These are phyloP conservation scores for Drosophila murphyi DNA, from an alignment of 1,140 invertebrate genomes.

Conservation along the genomic window DNA sequence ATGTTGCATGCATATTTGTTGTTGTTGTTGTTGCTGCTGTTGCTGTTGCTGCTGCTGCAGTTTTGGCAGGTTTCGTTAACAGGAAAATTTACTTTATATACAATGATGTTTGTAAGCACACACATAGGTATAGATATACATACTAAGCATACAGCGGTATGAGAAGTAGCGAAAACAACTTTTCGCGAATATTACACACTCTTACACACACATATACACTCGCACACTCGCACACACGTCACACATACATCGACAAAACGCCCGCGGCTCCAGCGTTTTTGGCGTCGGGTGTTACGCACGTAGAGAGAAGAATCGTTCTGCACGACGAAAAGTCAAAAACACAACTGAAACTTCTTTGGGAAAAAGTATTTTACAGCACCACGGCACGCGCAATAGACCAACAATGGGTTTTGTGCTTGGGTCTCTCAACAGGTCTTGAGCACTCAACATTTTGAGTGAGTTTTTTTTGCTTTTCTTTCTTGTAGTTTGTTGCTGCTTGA, in stretches of 20 bases:
- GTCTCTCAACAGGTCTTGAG: conserved; percentile 58
- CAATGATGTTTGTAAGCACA: conserved; percentile 14
- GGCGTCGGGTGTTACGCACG: conserved; percentile 23
- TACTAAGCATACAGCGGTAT: conserved; percentile 13
- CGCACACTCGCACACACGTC: conserved; percentile 3
- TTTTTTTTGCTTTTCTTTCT: conserved; percentile 37
- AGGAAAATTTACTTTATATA: conserved; percentile 71
- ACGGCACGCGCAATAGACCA: conserved; percentile 78
- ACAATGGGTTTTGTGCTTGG: conserved; percentile 42
- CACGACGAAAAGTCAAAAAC: conserved; percentile 80
- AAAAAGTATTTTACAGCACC: conserved; percentile 78
- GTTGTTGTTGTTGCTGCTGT: conserved; percentile 47
- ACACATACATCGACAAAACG: conserved; percentile 32
- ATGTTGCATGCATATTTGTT: conserved; percentile 52
- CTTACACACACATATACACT: conserved; percentile 26
- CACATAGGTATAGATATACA: not conserved
- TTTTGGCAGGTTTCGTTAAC: conserved; percentile 79
- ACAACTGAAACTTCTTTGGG: conserved; percentile 80
- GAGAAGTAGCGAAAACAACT: conserved; percentile 61
- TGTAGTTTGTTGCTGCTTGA: conserved; percentile 28
- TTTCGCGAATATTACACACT: conserved; percentile 67
- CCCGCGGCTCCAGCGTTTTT: conserved; percentile 31
- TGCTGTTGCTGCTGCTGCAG: conserved; percentile 40
- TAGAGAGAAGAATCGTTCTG: conserved; percentile 67
- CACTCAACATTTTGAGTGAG: conserved; percentile 64